Evolutionary conservation across 1,140 invertebrate species (phyloP).

Genomic region (Danaus plexippus): DNA sequence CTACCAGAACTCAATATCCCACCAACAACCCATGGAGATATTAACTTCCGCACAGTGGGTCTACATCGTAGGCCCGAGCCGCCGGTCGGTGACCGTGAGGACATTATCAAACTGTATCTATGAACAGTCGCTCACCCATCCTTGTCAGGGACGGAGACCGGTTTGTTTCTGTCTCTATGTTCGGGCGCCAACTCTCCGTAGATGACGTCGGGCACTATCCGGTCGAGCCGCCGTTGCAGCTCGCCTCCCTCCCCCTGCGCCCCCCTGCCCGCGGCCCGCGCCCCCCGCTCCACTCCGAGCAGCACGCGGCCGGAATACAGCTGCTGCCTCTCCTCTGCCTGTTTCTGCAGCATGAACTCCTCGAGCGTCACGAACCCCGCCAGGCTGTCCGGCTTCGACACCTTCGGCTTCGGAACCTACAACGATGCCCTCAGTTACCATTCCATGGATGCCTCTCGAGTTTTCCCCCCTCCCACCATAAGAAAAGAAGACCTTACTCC

Average conservation of each 20-base stretch:
- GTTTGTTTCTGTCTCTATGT: constrained; percentile 10
- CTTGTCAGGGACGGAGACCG: constrained; percentile 25
- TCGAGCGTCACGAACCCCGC: constrained; percentile 74
- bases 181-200: constrained; percentile 55
- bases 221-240: constrained; percentile 47
- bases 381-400: constrained; percentile 37
- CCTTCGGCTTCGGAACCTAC: constrained; percentile 34
- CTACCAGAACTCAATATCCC: no score
- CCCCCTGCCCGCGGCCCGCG: not conserved
- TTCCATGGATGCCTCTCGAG: no score
- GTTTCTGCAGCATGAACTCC: constrained; percentile 81
- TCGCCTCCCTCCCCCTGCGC: constrained; percentile 13
- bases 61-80: no score
- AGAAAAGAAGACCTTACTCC: no score
- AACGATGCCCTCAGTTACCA: constrained; percentile 2
- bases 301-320: constrained; percentile 72
- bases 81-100: no score
- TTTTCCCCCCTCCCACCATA: no score
- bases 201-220: constrained; percentile 72
- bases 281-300: constrained; percentile 56
- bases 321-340: constrained; percentile 78
- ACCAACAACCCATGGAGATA: no score
- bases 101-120: no score
- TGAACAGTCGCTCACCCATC: constrained; percentile 23
- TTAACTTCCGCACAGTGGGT: no score